Evolutionary conservation across 2,888 invertebrate genomes (phyloP).

Genomic region (Rhaphigaster nebulosa): DNA sequence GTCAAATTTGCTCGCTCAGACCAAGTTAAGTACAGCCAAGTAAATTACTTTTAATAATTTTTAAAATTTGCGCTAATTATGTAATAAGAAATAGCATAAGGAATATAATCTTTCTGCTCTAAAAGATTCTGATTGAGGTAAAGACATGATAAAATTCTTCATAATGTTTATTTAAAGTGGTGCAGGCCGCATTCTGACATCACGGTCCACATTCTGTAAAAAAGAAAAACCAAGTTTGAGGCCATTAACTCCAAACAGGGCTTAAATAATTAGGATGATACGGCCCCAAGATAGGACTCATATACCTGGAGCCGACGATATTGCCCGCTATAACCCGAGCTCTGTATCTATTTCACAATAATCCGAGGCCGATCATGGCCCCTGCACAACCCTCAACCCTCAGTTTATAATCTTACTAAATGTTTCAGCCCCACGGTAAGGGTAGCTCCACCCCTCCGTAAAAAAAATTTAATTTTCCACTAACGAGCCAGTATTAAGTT

Average conservation of each 20-base stretch:
- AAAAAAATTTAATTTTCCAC: conserved; percentile 49
- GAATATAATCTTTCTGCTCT: too few species aligned
- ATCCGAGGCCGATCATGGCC: neutral
- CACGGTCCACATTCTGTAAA: too few species aligned
- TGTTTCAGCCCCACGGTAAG: neutral
- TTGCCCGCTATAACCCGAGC: neutral
- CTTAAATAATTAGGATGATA: neutral
- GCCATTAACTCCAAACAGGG: neutral
- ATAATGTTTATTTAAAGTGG: too few species aligned
- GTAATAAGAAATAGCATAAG: too few species aligned
- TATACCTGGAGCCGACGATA: neutral
- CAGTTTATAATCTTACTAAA: conserved; percentile 43
- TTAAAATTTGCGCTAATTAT: too few species aligned
- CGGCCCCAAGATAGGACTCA: neutral
- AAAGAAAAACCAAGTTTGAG: neutral
- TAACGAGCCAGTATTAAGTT: conserved; percentile 48
- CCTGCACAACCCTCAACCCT: neutral
- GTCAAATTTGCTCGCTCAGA: too few species aligned
- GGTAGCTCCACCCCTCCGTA: neutral
- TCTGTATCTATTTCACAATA: conserved; percentile 36
- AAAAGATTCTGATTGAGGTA: too few species aligned
- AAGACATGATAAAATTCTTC: too few species aligned
- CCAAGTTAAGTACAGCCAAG: too few species aligned
- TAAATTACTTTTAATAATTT: too few species aligned
- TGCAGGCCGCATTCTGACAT: too few species aligned